Conservation (phyloP, 64 coral and sea anemone genomes). For the Orbicella faveolata region DNA sequence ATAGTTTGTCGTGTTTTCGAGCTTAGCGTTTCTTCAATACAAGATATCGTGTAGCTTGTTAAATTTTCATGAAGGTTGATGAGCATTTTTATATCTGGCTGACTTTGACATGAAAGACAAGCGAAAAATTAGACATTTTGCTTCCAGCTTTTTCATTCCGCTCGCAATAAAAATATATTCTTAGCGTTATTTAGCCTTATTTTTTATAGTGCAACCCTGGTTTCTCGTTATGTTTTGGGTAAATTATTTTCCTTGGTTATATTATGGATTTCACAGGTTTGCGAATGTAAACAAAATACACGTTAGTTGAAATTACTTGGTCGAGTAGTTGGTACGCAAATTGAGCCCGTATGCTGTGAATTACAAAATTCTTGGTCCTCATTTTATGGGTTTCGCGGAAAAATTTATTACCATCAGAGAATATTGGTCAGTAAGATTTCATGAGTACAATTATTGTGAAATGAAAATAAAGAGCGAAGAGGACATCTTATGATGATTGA, state of each 20-base stretch:
- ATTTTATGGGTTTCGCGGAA: no score
- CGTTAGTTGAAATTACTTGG: not conserved
- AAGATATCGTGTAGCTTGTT: not conserved
- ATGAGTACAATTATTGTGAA: not conserved
- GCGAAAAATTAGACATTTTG: not conserved
- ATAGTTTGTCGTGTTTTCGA: not conserved
- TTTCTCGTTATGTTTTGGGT: not conserved
- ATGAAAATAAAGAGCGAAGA: not conserved
- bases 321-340: no score
- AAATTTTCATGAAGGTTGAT: conserved; percentile 27
- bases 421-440: not conserved
- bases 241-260: not conserved
- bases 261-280: not conserved
- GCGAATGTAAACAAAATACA: not conserved
- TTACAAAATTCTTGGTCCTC: no score
- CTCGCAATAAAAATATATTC: no score
- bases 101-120: conserved; percentile 11
- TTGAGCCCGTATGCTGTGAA: no score
- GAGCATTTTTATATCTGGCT: not conserved
- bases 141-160: not conserved
- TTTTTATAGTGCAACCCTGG: not conserved
- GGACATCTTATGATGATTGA: not conserved
- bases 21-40: conserved; percentile 3
- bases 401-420: no score
- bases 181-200: not conserved